phyloP scores from a whole-genome alignment of 2,113 vertebrate species.

The Cygnus buccinator region DNA sequence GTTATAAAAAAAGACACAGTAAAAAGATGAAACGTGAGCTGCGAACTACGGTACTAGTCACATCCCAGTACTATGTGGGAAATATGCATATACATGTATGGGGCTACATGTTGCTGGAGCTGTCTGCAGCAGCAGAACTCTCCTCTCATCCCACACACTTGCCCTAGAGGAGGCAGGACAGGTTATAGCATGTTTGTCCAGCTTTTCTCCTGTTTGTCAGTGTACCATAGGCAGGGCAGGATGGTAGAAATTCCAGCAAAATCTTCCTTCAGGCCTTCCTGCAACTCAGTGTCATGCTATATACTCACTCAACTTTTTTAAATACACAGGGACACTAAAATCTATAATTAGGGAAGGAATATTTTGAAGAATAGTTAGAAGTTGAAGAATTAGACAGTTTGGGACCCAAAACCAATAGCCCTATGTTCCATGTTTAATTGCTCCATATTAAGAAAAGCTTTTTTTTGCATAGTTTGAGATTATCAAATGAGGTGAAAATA shows the following conservation, averaged over 20 bases:
- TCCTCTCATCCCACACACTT: neutral
- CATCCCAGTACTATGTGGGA: neutral
- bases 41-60: neutral
- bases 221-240: neutral
- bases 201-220: neutral
- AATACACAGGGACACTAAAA: neutral
- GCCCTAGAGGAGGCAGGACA: neutral
- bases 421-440: neutral
- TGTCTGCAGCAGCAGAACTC: neutral
- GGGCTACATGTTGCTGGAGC: neutral
- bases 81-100: neutral
- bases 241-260: neutral
- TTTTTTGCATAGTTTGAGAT: neutral
- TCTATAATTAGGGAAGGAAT: neutral
- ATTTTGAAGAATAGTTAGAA: neutral
- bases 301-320: neutral
- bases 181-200: neutral
- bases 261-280: neutral
- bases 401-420: neutral
- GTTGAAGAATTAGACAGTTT: no score
- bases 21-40: neutral
- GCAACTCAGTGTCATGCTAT: neutral
- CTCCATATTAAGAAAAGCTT: neutral
- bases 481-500: neutral
- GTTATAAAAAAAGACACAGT: neutral